Evolutionary conservation across 2,113 vertebrate genomes (phyloP), one percentile per base, ranked within the genome.

Genomic region (Alaudala cheleensis): DNA sequence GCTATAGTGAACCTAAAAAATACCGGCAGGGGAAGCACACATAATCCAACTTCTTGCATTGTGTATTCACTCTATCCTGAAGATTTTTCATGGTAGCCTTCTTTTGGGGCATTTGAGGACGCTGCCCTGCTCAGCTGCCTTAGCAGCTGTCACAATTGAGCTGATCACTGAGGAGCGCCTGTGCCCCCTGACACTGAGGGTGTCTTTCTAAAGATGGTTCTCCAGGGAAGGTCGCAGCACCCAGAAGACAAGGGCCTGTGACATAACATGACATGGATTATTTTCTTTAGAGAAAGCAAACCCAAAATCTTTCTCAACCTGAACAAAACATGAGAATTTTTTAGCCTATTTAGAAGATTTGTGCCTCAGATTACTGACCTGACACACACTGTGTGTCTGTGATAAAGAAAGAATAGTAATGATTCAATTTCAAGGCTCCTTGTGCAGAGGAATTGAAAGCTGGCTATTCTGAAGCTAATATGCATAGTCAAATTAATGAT

Each of bases 11-110:
- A 72, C 23, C 20, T 31, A 40, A 67, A 92, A 76, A 26, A 33
- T 33, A 29, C 11, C 8, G 2, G 3, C 2, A 10, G 10, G 6
- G 14, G 17, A 57, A 62, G 12, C 7, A 67, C 6, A 14, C 2
- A 4, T 49, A 76, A 66, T 34, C 37, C 37, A 37, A 37, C 37
- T 37, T 37, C 10, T 37, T 37, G 37, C 37, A 37, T 37, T 37
- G 37, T 37, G 37, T 37, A 37, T 37, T 37, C 8, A 37, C 37
- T 37, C 37, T 37, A 37, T 37, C 37, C 37, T 37, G 37, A 37
- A 37, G 37, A 10, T 37, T 37, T 37, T 37, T 37, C 37, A 37
- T 37, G 37, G 37, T 37, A 37, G 37, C 37, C 37, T 37, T 37
- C 37, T 37, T 37, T 37, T 37, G 37, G 10, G 37, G 37, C 37